Conservation (phyloP, 2,113 vertebrate genomes). For the Nipponia nippon region DNA sequence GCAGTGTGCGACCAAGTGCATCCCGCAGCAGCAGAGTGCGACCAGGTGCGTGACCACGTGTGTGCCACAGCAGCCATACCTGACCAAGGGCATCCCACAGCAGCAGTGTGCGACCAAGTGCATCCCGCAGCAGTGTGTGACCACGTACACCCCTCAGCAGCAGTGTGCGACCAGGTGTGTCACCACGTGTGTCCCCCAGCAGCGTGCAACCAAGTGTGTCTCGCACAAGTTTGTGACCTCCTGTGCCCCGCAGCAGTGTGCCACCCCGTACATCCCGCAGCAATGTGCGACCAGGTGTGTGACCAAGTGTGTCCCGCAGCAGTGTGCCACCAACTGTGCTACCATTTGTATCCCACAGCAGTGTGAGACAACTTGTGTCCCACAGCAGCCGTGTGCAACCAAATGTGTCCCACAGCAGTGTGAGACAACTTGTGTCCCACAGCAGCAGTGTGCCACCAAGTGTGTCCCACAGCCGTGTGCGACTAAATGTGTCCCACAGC, state of each 20-base stretch:
- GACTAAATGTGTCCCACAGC: background rate
- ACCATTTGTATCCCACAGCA: background rate
- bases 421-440: background rate
- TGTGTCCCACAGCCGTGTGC: background rate
- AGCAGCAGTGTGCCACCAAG: background rate
- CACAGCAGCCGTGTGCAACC: background rate
- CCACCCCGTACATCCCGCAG: background rate
- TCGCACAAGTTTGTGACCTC: background rate
- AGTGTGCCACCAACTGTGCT: background rate
- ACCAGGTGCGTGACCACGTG: background rate
- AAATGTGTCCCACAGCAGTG: background rate
- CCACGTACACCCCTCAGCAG: background rate
- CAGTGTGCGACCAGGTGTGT: background rate
- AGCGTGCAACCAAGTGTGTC: background rate
- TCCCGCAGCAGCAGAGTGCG: background rate
- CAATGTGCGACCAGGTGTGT: background rate
- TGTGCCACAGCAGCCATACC: background rate
- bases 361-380: background rate
- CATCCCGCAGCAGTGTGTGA: background rate
- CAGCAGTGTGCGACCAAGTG: background rate
- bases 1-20: background rate
- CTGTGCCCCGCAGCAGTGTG: background rate
- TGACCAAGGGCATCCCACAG: background rate
- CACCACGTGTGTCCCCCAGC: conserved; percentile 2
- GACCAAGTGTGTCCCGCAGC: background rate